Conservation (phyloP, 2,113 vertebrate genomes). For the Orycteropus afer region DNA sequence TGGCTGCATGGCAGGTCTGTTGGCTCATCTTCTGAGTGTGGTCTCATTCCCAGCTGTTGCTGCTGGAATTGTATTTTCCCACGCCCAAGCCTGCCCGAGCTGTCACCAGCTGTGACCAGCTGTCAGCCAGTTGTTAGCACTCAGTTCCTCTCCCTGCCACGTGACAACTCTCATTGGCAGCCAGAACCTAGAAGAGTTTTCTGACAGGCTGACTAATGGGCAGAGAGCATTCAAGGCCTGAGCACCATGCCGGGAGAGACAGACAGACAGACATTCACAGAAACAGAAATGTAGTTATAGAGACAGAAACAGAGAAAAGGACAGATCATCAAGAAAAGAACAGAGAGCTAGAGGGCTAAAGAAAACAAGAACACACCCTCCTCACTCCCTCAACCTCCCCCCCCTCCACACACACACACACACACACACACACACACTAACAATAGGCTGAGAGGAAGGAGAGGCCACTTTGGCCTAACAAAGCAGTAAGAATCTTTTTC, state of each 20-base stretch:
- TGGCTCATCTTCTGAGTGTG: constrained; percentile 8
- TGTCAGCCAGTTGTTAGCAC: constrained; percentile 83
- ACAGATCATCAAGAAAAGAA: background rate
- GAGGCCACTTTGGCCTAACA: background rate
- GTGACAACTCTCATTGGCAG: constrained; percentile 4
- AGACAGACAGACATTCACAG: background rate
- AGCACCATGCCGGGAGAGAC: background rate
- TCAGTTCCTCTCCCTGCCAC: constrained; percentile 72
- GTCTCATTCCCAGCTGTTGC: constrained; percentile 78
- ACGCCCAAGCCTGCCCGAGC: constrained; percentile 69
- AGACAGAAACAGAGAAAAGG: background rate
- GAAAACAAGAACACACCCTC: background rate
- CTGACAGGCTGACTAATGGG: background rate
- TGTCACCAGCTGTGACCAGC: constrained; percentile 86
- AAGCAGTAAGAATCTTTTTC: background rate
- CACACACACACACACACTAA: background rate
- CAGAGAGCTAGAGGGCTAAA: background rate
- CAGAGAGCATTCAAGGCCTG: background rate
- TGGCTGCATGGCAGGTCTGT: background rate
- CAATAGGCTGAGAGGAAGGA: background rate
- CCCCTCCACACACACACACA: no score
- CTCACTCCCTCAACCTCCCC: no score
- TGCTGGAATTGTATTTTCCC: constrained; percentile 76
- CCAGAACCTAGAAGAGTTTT: constrained; percentile 39
- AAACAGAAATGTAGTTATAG: background rate